Base-by-base conservation (phyloP, 1,140 invertebrate species). In the Drosophila lacertosa region DNA sequence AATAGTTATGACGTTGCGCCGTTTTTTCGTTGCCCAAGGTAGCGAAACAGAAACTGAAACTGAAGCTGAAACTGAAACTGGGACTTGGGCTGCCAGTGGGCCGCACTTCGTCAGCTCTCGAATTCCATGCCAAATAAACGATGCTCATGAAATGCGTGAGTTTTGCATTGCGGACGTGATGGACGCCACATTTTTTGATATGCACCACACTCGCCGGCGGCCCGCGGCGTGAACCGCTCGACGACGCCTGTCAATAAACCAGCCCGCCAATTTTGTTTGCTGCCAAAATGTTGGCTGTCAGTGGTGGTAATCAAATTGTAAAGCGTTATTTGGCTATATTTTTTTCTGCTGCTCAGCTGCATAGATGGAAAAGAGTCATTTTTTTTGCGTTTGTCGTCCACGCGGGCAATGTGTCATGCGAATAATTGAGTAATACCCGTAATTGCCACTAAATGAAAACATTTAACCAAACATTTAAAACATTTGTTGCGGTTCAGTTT, bases 221-320 rank as follows among this genome's bases (percentile, higher is more conserved):
- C 42, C 15, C 11, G 26, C 26, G 13, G 35, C 39, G 15, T 22
- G 7, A n/a, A 22, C 32, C 15, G n/a, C n/a, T n/a, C n/a, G n/a
- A n/a, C n/a, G n/a, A 16, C 39, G 37, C 32, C 68, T 58, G 55
- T 48, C 69, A 72, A 66, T 66, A 42, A 66, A 66, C 45, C 54
- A 47, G 40, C 16, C 22, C 44, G 40, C 33, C 68, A 33, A 71
- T 59, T 66, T 45, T 26, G 59, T 39, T 45, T 16, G 60, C 42
- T 29, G 44, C 35, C 73, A 58, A 66, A 84, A 77, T 86, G 51
- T 42, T 40, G 47, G 73, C 82, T 74, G 68, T 77, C 80, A 67
- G 65, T 81, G 65, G 59, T 65, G 68, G 81, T 81, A 80, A 84
- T 84, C 78, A 86, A 84, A 84, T 84, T 76, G 81, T 86, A 80